Evolutionary conservation across 2,113 vertebrate species (phyloP).

Genomic region (Condylura cristata): DNA sequence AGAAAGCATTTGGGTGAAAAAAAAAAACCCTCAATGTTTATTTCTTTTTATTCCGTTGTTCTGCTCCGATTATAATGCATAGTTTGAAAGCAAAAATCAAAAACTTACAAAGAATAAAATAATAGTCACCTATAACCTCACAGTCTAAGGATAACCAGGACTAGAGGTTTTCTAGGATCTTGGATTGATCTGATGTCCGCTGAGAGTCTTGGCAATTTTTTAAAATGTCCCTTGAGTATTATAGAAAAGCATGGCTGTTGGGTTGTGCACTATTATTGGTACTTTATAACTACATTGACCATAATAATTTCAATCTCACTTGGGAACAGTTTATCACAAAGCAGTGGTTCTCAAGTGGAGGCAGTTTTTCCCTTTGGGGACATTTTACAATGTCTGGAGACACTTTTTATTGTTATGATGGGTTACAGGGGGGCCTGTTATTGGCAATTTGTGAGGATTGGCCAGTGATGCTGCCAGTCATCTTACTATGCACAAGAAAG

Average conservation of each 20-base stretch:
- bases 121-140: neutral
- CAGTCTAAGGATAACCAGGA: neutral
- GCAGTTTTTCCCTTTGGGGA: neutral
- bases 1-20: constrained; percentile 2
- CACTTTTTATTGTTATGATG: neutral
- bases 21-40: neutral
- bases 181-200: neutral
- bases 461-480: neutral
- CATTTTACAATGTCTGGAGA: neutral
- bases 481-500: neutral
- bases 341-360: neutral
- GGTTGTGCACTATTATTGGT: neutral
- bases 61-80: neutral
- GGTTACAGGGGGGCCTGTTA: neutral
- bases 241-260: neutral
- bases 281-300: neutral
- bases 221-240: neutral
- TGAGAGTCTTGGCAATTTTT: neutral
- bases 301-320: neutral
- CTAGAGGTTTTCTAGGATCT: neutral
- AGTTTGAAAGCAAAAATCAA: neutral
- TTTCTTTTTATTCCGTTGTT: neutral
- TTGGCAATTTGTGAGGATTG: neutral
- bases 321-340: neutral
- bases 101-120: constrained; percentile 7